Evolutionary conservation across 1,140 invertebrate species (phyloP).

Genomic region (Magallana gigas): DNA sequence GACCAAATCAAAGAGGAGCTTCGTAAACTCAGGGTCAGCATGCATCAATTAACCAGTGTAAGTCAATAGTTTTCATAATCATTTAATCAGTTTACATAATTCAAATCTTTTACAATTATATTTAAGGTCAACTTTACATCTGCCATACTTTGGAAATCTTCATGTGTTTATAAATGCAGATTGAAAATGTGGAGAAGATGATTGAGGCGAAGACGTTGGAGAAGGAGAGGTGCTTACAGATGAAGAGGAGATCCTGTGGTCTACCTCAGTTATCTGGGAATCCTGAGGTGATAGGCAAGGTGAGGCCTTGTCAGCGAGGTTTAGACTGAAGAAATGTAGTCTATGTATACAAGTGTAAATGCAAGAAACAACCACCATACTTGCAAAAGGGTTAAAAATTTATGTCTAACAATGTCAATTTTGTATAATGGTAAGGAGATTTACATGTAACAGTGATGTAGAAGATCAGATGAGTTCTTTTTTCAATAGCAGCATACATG

Average conservation of each 20-base stretch:
- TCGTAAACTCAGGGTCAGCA: conserved; percentile 68
- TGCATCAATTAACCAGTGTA: conserved; percentile 58
- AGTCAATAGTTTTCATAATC: conserved; percentile 24
- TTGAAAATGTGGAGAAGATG: conserved; percentile 68
- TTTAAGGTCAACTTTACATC: too few relatives aligned
- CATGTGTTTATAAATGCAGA: neutral
- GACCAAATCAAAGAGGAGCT: conserved; percentile 69
- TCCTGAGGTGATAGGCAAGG: conserved; percentile 77
- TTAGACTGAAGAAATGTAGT: too few relatives aligned
- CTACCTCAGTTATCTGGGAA: conserved; percentile 65
- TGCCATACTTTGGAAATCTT: too few relatives aligned
- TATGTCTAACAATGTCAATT: neutral
- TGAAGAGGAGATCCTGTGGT: conserved; percentile 70
- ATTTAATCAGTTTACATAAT: neutral
- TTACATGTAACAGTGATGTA: neutral
- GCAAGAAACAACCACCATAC: too few relatives aligned
- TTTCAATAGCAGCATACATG: too few relatives aligned
- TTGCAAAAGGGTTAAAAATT: too few relatives aligned
- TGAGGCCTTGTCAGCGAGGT: conserved; percentile 47
- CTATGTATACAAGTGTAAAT: too few relatives aligned
- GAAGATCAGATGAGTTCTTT: too few relatives aligned
- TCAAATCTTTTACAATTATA: neutral
- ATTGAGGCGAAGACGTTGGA: conserved; percentile 65
- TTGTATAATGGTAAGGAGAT: neutral
- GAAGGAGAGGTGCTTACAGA: conserved; percentile 64